Conservation (phyloP, 2,113 vertebrate genomes). For the Todiramphus chloris region DNA sequence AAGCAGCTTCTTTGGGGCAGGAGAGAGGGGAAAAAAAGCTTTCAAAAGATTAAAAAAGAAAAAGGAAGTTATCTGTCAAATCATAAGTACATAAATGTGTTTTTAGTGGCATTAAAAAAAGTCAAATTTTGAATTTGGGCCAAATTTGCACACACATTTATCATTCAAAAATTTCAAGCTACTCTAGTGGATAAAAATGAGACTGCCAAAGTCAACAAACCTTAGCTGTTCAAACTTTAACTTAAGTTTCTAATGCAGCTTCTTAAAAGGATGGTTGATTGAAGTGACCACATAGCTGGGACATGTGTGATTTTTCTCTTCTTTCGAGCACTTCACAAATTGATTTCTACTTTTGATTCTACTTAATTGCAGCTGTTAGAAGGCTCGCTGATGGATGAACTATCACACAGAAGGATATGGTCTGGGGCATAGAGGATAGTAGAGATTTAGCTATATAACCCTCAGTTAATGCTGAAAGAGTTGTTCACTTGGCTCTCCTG, state of each 20-base stretch:
- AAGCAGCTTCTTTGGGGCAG: background rate
- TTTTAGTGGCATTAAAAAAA: background rate
- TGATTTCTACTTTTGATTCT: slow-evolving; percentile 9
- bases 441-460: background rate
- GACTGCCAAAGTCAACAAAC: background rate
- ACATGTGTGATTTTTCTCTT: background rate
- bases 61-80: background rate
- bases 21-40: background rate
- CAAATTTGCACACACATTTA: background rate
- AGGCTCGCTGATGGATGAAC: background rate
- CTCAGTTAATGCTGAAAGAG: background rate
- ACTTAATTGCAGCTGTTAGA: background rate
- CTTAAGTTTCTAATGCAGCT: background rate
- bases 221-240: background rate
- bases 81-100: background rate
- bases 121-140: background rate
- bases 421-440: background rate
- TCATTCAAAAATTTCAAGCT: background rate
- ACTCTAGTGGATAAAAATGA: background rate
- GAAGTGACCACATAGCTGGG: background rate
- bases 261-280: background rate
- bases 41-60: background rate
- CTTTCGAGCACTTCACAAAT: background rate
- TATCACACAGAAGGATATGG: background rate
- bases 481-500: background rate